Percentiles rank a stretch among this genome's conserved stretches.
phyloP scores from a whole-genome alignment of 2,888 invertebrate genomes.

The Chirona hameri region DNA sequence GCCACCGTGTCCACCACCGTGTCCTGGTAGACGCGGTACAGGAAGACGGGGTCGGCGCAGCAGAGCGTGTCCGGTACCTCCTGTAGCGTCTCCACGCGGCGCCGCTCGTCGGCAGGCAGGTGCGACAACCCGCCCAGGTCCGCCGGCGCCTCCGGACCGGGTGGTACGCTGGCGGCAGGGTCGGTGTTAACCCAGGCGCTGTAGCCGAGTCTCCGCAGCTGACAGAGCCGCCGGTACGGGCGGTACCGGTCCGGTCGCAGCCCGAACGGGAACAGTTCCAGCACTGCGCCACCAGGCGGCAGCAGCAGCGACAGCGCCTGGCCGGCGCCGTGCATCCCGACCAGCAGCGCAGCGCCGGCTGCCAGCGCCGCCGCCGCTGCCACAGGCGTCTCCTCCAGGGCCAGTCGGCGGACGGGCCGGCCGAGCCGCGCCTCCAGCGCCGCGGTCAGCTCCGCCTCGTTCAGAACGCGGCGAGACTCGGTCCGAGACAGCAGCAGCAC shows the following conservation, averaged over 20 bases:
- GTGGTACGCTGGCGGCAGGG: constrained; percentile 44
- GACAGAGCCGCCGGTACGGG: constrained; percentile 49
- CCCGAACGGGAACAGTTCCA: constrained; percentile 54
- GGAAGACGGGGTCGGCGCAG: constrained; percentile 51
- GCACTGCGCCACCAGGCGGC: constrained; percentile 45
- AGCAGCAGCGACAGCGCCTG: constrained; percentile 49
- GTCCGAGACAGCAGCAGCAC: constrained; percentile 1
- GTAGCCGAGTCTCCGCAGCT: constrained; percentile 47
- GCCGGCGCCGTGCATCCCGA: constrained; percentile 52
- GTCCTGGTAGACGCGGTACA: constrained; percentile 54
- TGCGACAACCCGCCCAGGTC: constrained; percentile 49
- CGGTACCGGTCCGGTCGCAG: constrained; percentile 50
- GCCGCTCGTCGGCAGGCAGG: constrained; percentile 44
- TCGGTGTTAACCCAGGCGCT: constrained; percentile 48
- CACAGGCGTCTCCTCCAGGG: constrained; percentile 67
- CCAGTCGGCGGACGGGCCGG: background rate
- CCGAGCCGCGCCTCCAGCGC: constrained; percentile 6
- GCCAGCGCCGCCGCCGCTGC: constrained; percentile 85
- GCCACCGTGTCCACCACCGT: constrained; percentile 46
- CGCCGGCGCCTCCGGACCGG: constrained; percentile 46
- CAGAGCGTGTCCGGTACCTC: constrained; percentile 50
- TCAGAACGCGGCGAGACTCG: background rate
- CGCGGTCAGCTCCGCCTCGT: background rate
- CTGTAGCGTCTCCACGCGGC: constrained; percentile 43
- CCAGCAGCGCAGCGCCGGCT: constrained; percentile 47